Conservation (phyloP, 2,888 invertebrate genomes). For the Leptopterna dolabrata region DNA sequence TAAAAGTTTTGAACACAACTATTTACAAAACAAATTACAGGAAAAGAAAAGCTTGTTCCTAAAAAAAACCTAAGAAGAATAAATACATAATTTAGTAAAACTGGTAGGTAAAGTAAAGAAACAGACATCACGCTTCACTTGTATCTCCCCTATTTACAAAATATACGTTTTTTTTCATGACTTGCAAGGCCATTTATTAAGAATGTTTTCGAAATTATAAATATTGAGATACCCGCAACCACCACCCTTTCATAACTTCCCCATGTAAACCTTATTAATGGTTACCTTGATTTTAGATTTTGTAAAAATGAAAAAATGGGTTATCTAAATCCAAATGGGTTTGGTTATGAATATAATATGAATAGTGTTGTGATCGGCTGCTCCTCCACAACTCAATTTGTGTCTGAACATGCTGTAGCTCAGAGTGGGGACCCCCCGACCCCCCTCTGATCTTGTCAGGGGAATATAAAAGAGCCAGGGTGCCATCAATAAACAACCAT, state of each 20-base stretch:
- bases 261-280: no score
- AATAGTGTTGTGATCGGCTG: not conserved
- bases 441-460: no score
- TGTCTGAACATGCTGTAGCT: no score
- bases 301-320: no score
- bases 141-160: not conserved
- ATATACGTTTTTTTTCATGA: slow-evolving; percentile 4
- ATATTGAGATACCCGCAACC: not conserved
- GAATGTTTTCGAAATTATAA: not conserved
- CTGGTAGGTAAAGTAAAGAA: slow-evolving; percentile 20
- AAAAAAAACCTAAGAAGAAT: not conserved
- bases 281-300: no score
- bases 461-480: no score
- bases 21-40: not conserved
- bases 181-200: not conserved
- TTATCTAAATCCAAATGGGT: not conserved
- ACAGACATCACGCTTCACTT: not conserved
- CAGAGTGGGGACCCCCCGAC: no score
- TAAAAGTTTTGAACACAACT: not conserved
- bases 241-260: no score
- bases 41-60: not conserved
- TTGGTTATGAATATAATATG: not conserved
- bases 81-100: not conserved
- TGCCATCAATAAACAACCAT: no score
- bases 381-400: no score